Evolutionary conservation across 2,888 invertebrate species (phyloP).

Genomic region (Hipparchia sbordonii): DNA sequence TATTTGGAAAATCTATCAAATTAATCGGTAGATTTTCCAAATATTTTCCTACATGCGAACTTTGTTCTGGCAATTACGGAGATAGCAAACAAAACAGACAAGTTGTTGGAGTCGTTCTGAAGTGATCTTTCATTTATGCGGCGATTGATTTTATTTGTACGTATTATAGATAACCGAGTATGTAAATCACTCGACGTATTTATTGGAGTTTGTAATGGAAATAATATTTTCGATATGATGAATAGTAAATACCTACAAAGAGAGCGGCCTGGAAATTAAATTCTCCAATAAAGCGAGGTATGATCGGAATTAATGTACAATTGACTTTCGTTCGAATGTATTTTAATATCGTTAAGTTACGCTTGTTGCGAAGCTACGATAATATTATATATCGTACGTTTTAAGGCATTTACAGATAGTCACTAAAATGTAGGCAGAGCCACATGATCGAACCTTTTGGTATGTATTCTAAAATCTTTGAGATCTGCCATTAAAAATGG

Average conservation of each 20-base stretch:
- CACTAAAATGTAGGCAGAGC: no score
- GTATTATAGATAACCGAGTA: constrained; percentile 6
- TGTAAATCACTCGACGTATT: constrained; percentile 18
- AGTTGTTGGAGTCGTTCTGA: no score
- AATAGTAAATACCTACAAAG: constrained; percentile 15
- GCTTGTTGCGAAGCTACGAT: constrained; percentile 3
- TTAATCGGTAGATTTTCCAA: no score
- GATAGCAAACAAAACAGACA: no score
- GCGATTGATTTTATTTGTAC: not conserved
- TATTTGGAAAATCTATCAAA: no score
- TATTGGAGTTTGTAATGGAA: constrained; percentile 19
- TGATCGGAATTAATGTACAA: constrained; percentile 39
- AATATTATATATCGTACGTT: not conserved
- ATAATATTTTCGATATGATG: constrained; percentile 24
- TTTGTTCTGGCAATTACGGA: no score
- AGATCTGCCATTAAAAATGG: no score
- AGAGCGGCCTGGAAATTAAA: constrained; percentile 27
- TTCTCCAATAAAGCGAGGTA: constrained; percentile 31
- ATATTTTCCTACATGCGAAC: no score
- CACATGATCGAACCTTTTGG: no score
- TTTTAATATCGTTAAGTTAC: constrained; percentile 37
- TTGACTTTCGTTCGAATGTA: constrained; percentile 38
- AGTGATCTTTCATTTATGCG: no score
- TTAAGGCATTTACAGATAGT: no score
- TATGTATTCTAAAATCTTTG: no score